These are phyloP conservation scores for Cerastoderma edule DNA, from an alignment of 2,888 invertebrate species.

Conservation along the genomic window DNA sequence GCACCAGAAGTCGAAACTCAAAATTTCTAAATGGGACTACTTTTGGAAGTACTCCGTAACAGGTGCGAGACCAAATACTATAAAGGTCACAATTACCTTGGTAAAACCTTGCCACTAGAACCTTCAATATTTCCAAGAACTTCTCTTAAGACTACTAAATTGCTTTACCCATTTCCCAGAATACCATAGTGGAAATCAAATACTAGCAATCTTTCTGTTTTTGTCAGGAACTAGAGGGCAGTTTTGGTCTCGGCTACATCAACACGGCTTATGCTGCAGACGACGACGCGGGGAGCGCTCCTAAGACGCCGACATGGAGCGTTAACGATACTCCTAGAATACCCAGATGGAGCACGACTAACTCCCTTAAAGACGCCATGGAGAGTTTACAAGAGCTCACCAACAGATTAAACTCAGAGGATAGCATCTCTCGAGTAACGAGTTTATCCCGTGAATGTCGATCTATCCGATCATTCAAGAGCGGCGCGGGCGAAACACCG, in stretches of 20 bases:
- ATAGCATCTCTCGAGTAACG: constrained; percentile 54
- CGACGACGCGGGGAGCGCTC: constrained; percentile 31
- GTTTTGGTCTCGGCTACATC: constrained; percentile 50
- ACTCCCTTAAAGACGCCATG: constrained; percentile 57
- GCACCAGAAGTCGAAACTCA: no score
- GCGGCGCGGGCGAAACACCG: constrained; percentile 19
- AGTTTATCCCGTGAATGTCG: constrained; percentile 37
- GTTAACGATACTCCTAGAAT: constrained; percentile 43
- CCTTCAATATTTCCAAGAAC: no score
- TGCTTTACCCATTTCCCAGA: no score
- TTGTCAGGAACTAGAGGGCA: constrained; percentile 31
- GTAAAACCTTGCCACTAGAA: no score
- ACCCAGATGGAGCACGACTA: constrained; percentile 52
- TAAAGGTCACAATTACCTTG: no score
- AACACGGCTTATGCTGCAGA: constrained; percentile 29
- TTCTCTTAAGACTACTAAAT: no score
- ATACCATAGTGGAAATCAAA: no score
- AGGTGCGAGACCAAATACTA: no score
- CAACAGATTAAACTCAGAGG: constrained; percentile 48
- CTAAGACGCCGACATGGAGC: constrained; percentile 47
- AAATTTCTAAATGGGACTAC: no score
- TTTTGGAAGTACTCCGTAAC: no score
- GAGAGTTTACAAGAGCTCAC: constrained; percentile 51
- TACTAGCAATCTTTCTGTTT: no score
- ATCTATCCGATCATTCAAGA: constrained; percentile 43